Base-by-base conservation (phyloP, 2,797 vertebrate species). In the Tokudaia tokunoshimensis region DNA sequence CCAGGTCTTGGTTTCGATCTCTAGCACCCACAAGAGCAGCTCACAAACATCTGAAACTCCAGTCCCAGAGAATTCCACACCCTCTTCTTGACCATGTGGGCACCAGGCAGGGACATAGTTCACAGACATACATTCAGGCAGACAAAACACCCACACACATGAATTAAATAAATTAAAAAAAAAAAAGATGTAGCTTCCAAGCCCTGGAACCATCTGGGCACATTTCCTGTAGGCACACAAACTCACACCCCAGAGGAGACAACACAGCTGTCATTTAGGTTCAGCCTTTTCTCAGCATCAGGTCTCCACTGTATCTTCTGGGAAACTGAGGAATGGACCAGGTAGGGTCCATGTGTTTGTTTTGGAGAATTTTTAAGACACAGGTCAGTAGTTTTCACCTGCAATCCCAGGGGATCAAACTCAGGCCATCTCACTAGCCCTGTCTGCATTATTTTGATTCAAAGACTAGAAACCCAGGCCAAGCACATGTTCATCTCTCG, bases 331-430 rank as follows among this genome's bases (percentile, higher is more conserved):
- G 13, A 80, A 78, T 61, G 41, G 15, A 78, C 34, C 37, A 67
- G 74, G 41, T 50, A 83, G 37, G 41, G 24, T n/a, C 87, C 22
- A 7, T 14, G 12, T 44, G 70, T 24, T 47, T 76, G 70, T 80
- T 88, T 86, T 55, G 37, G 87, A 82, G 63, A 90, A 50, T 82
- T 59, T 17, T 95, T 93, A 93, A 79, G 37, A 84, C 57, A 67
- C 19, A 44, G 44, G 44, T 22, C 41, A 78, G 87, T 63, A 22
- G 57, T 89, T 24, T 17, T 29, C 41, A 89, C 20, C 55, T 47
- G 13, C 78, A 59, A 78, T 8, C 65, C 47, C 61, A 31, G 44
- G 44, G 41, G 13, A 52, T 37, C 44, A 52, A 65, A 65, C 22
- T 14, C 17, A 4, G 29, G 88, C 41, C 34, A 70, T 15, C 65